These are phyloP conservation scores for Microcebus tavaratra DNA, from an alignment of 2,113 vertebrate species.

Conservation along the genomic window DNA sequence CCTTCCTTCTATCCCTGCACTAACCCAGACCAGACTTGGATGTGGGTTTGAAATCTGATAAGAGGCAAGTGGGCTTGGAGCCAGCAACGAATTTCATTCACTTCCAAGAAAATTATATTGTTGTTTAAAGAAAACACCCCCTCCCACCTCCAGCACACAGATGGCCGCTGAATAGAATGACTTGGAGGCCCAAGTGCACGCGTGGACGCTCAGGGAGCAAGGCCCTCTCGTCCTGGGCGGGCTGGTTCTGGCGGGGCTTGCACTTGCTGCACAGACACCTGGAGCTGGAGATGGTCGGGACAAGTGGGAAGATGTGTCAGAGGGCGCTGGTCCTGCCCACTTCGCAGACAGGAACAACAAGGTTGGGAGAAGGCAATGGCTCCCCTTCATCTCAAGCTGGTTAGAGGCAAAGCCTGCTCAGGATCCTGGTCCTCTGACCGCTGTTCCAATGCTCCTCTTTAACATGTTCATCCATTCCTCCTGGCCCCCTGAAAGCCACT, in stretches of 20 bases:
- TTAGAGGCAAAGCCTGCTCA: neutral
- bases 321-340: neutral
- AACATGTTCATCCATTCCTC: neutral
- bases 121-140: neutral
- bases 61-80: neutral
- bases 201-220: rapidly evolving
- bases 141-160: rapidly evolving
- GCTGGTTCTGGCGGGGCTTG: neutral
- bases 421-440: neutral
- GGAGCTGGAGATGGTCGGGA: neutral
- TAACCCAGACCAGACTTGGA: conserved; percentile 28
- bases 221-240: rapidly evolving
- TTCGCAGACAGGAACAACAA: neutral
- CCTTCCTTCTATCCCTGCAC: neutral
- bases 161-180: neutral
- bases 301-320: neutral
- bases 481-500: neutral
- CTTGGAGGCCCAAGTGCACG: neutral
- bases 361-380: neutral
- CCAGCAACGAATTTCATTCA: conserved; percentile 30
- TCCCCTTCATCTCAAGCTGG: neutral
- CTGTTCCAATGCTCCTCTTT: neutral
- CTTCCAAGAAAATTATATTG: conserved; percentile 52
- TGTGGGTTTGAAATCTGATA: conserved; percentile 29
- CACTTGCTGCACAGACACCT: neutral